phyloP scores from a whole-genome alignment of 1,140 invertebrate genomes.

The Liolophura sinensis region DNA sequence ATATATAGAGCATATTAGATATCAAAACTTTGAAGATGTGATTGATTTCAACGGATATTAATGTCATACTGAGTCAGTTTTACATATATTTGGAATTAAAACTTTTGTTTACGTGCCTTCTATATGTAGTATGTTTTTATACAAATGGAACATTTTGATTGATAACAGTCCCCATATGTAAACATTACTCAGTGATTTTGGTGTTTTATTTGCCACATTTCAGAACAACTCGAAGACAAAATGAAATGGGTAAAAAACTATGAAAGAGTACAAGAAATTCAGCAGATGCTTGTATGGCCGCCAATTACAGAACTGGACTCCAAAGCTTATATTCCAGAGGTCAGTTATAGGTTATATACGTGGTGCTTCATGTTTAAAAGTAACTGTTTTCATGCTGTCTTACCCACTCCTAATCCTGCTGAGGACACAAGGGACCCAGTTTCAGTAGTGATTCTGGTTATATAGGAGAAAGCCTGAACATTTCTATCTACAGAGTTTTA shows the following conservation, averaged over 20 bases:
- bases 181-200: background rate
- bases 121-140: background rate
- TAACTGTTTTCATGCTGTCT: background rate
- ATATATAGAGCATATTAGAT: background rate
- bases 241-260: slow-evolving; percentile 77
- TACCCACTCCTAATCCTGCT: background rate
- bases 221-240: slow-evolving; percentile 73
- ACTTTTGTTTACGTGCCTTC: background rate
- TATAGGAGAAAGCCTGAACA: background rate
- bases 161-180: background rate
- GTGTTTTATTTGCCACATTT: slow-evolving; percentile 18
- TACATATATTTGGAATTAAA: background rate
- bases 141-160: background rate
- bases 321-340: slow-evolving; percentile 70
- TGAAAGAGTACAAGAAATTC: slow-evolving; percentile 72
- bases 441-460: background rate
- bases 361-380: background rate
- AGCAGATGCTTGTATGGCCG: slow-evolving; percentile 71
- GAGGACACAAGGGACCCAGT: background rate
- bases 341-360: slow-evolving; percentile 34
- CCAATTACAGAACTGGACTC: slow-evolving; percentile 70
- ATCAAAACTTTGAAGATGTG: background rate
- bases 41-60: background rate
- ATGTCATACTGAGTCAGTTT: background rate
- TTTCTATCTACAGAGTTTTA: background rate